Percentiles rank a stretch among this genome's conserved stretches.
Conservation (phyloP, 2,888 invertebrate genomes). For the Syritta pipiens region DNA sequence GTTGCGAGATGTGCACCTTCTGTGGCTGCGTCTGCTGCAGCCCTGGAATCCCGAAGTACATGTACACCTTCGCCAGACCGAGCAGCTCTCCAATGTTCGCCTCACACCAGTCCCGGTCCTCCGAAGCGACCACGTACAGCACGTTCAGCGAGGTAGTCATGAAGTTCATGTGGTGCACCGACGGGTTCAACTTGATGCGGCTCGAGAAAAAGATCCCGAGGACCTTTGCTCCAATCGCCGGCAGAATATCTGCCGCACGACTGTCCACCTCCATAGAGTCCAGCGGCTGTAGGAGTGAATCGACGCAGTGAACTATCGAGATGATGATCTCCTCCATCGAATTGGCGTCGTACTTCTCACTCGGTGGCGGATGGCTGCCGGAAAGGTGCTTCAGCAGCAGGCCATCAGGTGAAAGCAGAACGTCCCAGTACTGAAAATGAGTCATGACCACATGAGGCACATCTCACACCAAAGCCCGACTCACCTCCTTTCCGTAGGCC, state of each 20-base stretch:
- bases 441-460: not conserved
- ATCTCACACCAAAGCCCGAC: not conserved
- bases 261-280: constrained; percentile 33
- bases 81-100: constrained; percentile 80
- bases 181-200: constrained; percentile 53
- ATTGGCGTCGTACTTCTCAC: constrained; percentile 61
- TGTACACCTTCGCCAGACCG: constrained; percentile 82
- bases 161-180: constrained; percentile 54
- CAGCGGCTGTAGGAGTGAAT: constrained; percentile 60
- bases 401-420: constrained; percentile 66
- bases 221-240: constrained; percentile 53
- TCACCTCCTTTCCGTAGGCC: constrained; percentile 45
- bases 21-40: constrained; percentile 78
- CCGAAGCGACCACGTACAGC: constrained; percentile 72
- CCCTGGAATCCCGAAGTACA: constrained; percentile 80
- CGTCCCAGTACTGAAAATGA: constrained; percentile 67
- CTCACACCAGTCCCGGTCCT: constrained; percentile 74
- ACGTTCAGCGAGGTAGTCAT: constrained; percentile 65
- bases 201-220: constrained; percentile 56
- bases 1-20: constrained; percentile 82
- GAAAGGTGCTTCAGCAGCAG: constrained; percentile 56
- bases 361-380: constrained; percentile 1
- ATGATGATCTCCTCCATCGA: constrained; percentile 70
- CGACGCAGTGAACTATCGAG: constrained; percentile 70
- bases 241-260: constrained; percentile 24